A percentile compares a stretch with the other conserved stretches of the same genome.
phyloP scores from a whole-genome alignment of 64 coral and sea anemone genomes.

The Montipora efflorescens region DNA sequence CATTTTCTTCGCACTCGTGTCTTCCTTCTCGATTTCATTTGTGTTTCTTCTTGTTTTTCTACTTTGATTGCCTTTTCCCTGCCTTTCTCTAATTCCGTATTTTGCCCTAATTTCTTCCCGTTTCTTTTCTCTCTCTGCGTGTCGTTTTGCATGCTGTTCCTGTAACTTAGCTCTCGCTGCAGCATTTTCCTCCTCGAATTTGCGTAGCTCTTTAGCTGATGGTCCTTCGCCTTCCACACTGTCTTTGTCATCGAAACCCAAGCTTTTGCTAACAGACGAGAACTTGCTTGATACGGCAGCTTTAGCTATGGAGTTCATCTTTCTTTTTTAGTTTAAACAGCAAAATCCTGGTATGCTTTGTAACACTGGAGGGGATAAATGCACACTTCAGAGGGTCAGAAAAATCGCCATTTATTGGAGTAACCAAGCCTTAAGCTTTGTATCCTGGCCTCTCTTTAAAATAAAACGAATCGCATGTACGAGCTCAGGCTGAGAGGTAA shows the following conservation, averaged over 20 bases:
- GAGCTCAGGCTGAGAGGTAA: neutral
- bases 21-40: neutral
- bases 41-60: neutral
- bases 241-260: conserved; percentile 68
- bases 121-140: conserved; percentile 85
- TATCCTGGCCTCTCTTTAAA: neutral
- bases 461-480: neutral
- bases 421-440: conserved; percentile 8
- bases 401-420: neutral
- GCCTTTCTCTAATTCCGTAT: conserved; percentile 77
- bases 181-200: conserved; percentile 76
- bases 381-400: too few relatives aligned
- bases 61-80: conserved; percentile 14
- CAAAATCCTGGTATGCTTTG: neutral
- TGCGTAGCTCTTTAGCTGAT: conserved; percentile 81
- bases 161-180: conserved; percentile 73
- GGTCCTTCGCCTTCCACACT: conserved; percentile 16
- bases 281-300: conserved; percentile 73
- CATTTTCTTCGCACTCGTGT: neutral
- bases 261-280: conserved; percentile 69
- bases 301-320: conserved; percentile 75
- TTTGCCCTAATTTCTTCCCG: conserved; percentile 86
- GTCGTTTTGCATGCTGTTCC: conserved; percentile 75
- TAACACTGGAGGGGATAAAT: neutral
- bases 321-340: neutral